These are phyloP conservation scores for Trichoplusia ni DNA, from an alignment of 1,140 invertebrate genomes.

Conservation along the genomic window DNA sequence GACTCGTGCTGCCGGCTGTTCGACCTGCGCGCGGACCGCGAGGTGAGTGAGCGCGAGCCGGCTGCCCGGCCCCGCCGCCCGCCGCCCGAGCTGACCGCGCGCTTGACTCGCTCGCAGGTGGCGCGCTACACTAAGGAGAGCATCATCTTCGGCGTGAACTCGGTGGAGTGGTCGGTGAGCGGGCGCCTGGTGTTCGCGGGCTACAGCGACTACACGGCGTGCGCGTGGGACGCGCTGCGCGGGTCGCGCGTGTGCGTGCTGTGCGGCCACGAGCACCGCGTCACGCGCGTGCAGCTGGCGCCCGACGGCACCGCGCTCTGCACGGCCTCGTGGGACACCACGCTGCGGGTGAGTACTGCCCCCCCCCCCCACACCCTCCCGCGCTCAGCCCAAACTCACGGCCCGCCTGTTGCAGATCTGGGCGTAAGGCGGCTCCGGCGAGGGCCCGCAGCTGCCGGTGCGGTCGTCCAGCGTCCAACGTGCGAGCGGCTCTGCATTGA, in stretches of 20 bases:
- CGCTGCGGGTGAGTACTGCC: slow-evolving; percentile 87
- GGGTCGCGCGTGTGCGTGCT: slow-evolving; percentile 94
- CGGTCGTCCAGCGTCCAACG: not conserved
- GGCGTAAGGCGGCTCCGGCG: slow-evolving; percentile 29
- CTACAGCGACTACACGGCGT: slow-evolving; percentile 99
- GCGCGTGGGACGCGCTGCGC: slow-evolving; percentile 99
- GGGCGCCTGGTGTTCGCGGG: slow-evolving; percentile 98
- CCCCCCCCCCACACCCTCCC: slow-evolving; percentile 5
- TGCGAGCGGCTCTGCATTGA: too few species aligned
- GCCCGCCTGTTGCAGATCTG: slow-evolving; percentile 41
- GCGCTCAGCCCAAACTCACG: not conserved
- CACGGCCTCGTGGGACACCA: slow-evolving; percentile 99
- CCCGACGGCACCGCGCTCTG: slow-evolving; percentile 99
- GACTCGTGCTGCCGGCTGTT: slow-evolving; percentile 99
- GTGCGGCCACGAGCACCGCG: slow-evolving; percentile 99
- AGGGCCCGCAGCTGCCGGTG: not conserved
- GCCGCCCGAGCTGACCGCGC: not conserved
- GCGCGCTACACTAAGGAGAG: slow-evolving; percentile 98
- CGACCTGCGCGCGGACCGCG: slow-evolving; percentile 98
- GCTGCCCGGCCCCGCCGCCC: not conserved
- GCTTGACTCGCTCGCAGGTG: too few species aligned
- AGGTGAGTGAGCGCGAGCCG: slow-evolving; percentile 80
- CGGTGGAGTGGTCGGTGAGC: slow-evolving; percentile 98
- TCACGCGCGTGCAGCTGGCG: slow-evolving; percentile 96
- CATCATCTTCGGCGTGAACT: slow-evolving; percentile 99